phyloP scores from a whole-genome alignment of 1,140 invertebrate genomes.

The Araneus ventricosus region DNA sequence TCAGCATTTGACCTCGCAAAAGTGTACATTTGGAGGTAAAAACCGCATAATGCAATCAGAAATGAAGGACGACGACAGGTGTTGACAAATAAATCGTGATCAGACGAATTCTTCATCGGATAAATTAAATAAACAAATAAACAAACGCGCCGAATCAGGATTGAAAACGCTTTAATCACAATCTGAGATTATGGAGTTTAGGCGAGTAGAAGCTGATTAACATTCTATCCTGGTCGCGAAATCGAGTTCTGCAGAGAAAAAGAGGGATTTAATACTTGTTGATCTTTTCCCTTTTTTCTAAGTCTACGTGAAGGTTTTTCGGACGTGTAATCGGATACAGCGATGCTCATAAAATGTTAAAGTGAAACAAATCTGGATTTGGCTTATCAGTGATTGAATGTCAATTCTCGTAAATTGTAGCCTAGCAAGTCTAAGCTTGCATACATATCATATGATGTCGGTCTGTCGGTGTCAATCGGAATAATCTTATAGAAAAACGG shows the following conservation, averaged over 20 bases:
- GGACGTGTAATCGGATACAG: not conserved
- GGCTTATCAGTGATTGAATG: not conserved
- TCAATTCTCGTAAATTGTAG: not conserved
- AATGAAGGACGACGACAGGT: conserved; percentile 15
- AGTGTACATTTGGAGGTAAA: not conserved
- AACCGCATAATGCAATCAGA: not conserved
- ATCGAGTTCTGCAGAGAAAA: not conserved
- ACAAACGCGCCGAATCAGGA: not conserved
- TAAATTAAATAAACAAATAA: not conserved
- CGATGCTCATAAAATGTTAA: not conserved
- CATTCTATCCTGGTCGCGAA: not conserved
- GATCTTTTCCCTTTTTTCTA: not conserved
- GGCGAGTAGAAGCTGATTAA: not conserved
- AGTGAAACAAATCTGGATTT: not conserved
- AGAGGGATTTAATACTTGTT: not conserved
- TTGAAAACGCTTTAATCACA: not conserved
- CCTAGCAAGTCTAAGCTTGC: no score
- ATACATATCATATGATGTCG: no score
- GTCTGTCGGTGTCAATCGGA: no score
- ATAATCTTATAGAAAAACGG: no score
- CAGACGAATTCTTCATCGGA: not conserved
- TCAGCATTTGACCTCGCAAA: not conserved
- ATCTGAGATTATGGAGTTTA: not conserved
- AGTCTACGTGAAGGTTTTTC: not conserved
- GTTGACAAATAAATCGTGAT: not conserved